Base-by-base conservation (phyloP, 2,113 vertebrate species). In the Apeltes quadracus region DNA sequence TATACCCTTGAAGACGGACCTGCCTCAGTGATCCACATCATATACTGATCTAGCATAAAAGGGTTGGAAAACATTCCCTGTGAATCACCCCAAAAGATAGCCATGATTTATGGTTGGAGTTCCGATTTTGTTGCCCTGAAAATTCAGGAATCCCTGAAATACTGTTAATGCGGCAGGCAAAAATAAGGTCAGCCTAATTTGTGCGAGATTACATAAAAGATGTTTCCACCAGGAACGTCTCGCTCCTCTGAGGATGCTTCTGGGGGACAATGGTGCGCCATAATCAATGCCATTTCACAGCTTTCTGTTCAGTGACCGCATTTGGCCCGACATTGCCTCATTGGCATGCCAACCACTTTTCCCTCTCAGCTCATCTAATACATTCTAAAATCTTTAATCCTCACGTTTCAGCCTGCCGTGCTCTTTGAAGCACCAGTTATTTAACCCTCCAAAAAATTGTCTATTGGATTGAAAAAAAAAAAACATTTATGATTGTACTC, bases 321-420 rank as follows among this genome's bases (percentile, higher is more conserved):
- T 70, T 75, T 73, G 11, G 53, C 64, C 69, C 34, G 43, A 73
- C 82, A 85, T 76, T 80, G 43, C 50, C 81, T 80, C 78, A 78
- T 87, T 74, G 73, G 78, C 46, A 83, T 73, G 70, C 73, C 20
- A 67, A 69, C 25, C 57, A 51, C 61, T 48, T 69, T 82, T 54
- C 9, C 69, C 63, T 20, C 72, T 76, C 68, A 23, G 55, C 32
- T 74, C 69, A 16, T 58, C 3, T n/a, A 68, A 53, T 58, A 61
- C 46, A 81, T 81, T 81, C 72, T 51, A 55, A 58, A 54, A 66
- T 75, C 69, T 83, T 79, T 77, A 89, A 86, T 88, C 72, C 72
- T 27, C 20, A 77, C 54, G 78, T 84, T 79, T 81, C 38, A 43
- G 39, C 61, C 44, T 48, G 76, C 59, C 69, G 46, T 51, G 55